A percentile compares a stretch with the other conserved stretches of the same genome.
phyloP scores from a whole-genome alignment of 2,797 vertebrate genomes.

The Lerista edwardsae region DNA sequence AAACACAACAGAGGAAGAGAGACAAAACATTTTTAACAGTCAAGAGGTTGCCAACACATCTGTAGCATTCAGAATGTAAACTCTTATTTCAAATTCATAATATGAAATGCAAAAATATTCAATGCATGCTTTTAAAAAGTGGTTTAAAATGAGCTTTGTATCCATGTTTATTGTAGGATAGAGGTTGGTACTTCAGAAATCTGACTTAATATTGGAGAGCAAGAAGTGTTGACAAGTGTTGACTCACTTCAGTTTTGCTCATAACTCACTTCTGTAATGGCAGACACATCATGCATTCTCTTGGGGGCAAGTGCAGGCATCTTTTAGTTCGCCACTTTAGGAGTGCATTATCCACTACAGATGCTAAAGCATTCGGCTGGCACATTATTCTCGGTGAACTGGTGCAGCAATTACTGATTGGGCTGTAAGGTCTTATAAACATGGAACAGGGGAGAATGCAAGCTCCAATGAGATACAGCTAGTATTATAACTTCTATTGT shows the following conservation, averaged over 20 bases:
- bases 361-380: slow-evolving; percentile 12
- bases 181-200: slow-evolving; percentile 3
- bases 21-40: neutral
- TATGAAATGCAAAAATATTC: neutral
- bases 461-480: neutral
- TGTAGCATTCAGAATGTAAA: neutral
- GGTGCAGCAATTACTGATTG: slow-evolving; percentile 1
- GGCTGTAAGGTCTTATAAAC: neutral
- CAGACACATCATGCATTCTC: neutral
- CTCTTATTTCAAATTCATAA: neutral
- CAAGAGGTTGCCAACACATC: neutral
- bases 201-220: neutral
- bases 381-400: slow-evolving; percentile 1
- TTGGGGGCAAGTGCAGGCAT: slow-evolving; percentile 4
- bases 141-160: neutral
- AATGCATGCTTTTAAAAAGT: neutral
- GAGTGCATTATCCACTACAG: neutral
- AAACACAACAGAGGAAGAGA: neutral
- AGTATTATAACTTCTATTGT: neutral
- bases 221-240: neutral
- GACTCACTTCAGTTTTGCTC: neutral
- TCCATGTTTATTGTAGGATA: slow-evolving; percentile 5
- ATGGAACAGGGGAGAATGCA: neutral
- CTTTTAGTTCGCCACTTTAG: neutral
- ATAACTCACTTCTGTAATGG: neutral